phyloP scores from a whole-genome alignment of 2,888 invertebrate genomes.

The Cetonia aurata region DNA sequence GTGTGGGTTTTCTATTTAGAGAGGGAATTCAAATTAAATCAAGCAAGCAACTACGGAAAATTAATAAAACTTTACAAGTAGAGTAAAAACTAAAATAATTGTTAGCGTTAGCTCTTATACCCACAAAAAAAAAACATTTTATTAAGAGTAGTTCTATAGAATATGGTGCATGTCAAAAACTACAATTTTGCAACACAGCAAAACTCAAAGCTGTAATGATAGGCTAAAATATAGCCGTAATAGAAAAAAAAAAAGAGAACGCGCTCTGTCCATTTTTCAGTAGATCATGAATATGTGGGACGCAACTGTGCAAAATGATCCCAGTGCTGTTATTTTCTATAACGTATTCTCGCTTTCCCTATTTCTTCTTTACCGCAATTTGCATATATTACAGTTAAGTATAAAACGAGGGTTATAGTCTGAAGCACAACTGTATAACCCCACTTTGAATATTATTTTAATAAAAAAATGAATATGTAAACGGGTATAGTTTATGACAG shows the following conservation, averaged over 20 bases:
- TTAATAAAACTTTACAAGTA: too few relatives aligned
- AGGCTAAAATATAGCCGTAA: background rate
- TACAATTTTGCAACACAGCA: too few relatives aligned
- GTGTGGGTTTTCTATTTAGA: too few relatives aligned
- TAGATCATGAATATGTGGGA: conserved; percentile 20
- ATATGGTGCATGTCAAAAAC: too few relatives aligned
- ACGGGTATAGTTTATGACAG: background rate
- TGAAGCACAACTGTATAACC: conserved; percentile 9
- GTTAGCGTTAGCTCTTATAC: too few relatives aligned
- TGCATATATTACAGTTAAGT: conserved; percentile 29
- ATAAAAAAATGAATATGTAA: conserved; percentile 23
- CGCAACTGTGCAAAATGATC: conserved; percentile 8
- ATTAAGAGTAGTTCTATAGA: too few relatives aligned
- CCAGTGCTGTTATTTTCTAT: conserved; percentile 22
- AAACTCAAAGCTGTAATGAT: too few relatives aligned
- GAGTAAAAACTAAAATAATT: too few relatives aligned
- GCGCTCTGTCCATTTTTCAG: conserved; percentile 7
- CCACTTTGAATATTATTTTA: conserved; percentile 27
- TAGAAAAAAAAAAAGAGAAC: conserved; percentile 7
- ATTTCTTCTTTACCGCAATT: conserved; percentile 22
- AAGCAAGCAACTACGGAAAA: too few relatives aligned
- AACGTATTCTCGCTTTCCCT: conserved; percentile 21
- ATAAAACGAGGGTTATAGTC: conserved; percentile 27
- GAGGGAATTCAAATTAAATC: too few relatives aligned
- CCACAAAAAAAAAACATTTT: too few relatives aligned